These are phyloP conservation scores for Danio rerio DNA, from an alignment of 2,113 vertebrate genomes.

Conservation along the genomic window DNA sequence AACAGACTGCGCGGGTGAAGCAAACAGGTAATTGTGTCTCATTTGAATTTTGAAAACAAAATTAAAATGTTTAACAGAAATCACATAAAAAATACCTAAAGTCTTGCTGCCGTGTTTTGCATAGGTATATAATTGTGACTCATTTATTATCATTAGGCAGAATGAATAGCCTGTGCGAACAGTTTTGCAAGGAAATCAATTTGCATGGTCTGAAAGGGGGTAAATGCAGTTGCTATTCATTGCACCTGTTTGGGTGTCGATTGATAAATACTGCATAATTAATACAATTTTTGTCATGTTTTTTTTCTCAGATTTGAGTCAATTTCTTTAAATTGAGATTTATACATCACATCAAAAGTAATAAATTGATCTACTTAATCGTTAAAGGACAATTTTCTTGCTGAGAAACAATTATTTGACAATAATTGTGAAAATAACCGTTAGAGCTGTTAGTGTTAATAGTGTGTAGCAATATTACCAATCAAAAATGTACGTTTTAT, in stretches of 20 bases:
- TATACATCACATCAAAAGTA: too few relatives aligned
- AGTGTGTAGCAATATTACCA: too few relatives aligned
- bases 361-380: too few relatives aligned
- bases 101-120: constrained; percentile 29
- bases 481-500: too few relatives aligned
- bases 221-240: constrained; percentile 10
- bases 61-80: constrained; percentile 19
- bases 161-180: constrained; percentile 71
- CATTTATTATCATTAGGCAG: constrained; percentile 73
- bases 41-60: constrained; percentile 3
- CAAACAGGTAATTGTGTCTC: background rate
- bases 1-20: background rate
- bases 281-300: background rate
- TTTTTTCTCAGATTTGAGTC: background rate
- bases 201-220: constrained; percentile 32
- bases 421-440: too few relatives aligned
- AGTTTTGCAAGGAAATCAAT: constrained; percentile 65
- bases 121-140: constrained; percentile 57
- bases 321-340: too few relatives aligned
- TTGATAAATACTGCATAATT: background rate
- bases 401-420: too few relatives aligned
- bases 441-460: too few relatives aligned
- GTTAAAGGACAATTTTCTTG: too few relatives aligned
- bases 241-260: background rate
- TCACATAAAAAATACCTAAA: background rate